phyloP scores from a whole-genome alignment of 2,888 invertebrate species.

The Zhengitettix transpicula region DNA sequence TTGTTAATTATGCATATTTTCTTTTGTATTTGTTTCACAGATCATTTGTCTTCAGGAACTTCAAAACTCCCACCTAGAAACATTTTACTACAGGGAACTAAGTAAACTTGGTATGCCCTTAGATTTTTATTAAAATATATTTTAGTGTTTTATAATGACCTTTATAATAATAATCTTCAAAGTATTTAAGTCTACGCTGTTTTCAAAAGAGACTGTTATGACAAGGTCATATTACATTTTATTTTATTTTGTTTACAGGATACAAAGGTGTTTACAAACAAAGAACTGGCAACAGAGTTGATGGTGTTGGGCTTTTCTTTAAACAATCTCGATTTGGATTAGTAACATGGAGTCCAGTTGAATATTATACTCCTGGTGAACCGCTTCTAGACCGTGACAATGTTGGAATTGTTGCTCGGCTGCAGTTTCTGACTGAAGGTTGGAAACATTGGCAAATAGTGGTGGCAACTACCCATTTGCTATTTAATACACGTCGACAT shows the following conservation, averaged over 20 bases:
- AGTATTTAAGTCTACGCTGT: no score
- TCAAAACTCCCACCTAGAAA: no score
- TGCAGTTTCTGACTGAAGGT: conserved; percentile 36
- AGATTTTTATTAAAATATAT: no score
- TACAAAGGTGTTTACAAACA: conserved; percentile 66
- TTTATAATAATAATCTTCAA: no score
- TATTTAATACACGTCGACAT: conserved; percentile 78
- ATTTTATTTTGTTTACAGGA: conserved; percentile 28
- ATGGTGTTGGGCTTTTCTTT: conserved; percentile 86
- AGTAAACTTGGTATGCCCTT: no score
- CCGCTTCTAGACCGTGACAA: conserved; percentile 68
- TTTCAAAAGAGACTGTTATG: no score
- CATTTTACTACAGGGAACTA: no score
- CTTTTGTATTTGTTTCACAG: no score
- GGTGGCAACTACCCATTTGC: conserved; percentile 83
- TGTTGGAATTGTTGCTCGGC: conserved; percentile 64
- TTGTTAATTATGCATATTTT: no score
- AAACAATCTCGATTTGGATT: conserved; percentile 48
- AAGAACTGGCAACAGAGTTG: conserved; percentile 59
- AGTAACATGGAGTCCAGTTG: conserved; percentile 47
- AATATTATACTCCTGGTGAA: conserved; percentile 42
- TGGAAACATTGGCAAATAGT: conserved; percentile 36
- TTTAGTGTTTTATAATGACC: no score
- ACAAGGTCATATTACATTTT: no score
- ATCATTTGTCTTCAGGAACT: no score